Base-by-base conservation (phyloP, 2,888 invertebrate genomes). In the Uloborus plumipes region DNA sequence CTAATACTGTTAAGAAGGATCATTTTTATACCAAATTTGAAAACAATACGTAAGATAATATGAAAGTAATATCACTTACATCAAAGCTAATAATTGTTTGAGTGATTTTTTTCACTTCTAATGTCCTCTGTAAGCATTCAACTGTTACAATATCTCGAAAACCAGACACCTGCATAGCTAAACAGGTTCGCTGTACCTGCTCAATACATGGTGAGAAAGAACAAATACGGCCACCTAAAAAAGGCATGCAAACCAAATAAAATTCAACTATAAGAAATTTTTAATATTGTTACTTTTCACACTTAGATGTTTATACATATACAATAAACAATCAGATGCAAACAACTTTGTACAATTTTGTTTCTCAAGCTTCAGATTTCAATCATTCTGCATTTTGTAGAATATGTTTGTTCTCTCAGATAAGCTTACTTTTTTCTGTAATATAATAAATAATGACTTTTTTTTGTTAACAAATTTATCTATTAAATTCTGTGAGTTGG, bases 191-290 rank as follows among this genome's bases (percentile, higher is more conserved):
- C 90, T 98, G 98, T 0, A 98, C 98, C 92, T 99, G 99, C 90
- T 99, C 99, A 86, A 99, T 98, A 90, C 99, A 99, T 0, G 99
- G 99, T 0, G 99, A 99, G 90, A 99, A 99, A 0, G 97, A 97
- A 89, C 98, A 98, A 86, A 99, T 92, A 86, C 98, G 92, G 4
- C 99, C 98, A 87, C 98, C 98, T 93, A 90, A 69, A 85, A 11
- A 7, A 39, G 39, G 1, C 39, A 11, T 7, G 39, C 39, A 39
- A 85, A 74, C 1, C 86, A 84, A 7, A 88, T 85, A 39, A 89
- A 85, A 7, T 86, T 86, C 49, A 53, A 16, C 51, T 67, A 20
- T 22, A 55, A 20, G 15, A 55, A 55, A n/a, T 9, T 55, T 55
- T 16, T 16, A 55, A 15, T 55, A 55, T 55, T 20, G 9, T 15